These are phyloP conservation scores for Acrossocheilus wenchowensis DNA, from an alignment of 2,797 vertebrate genomes.

Conservation along the genomic window DNA sequence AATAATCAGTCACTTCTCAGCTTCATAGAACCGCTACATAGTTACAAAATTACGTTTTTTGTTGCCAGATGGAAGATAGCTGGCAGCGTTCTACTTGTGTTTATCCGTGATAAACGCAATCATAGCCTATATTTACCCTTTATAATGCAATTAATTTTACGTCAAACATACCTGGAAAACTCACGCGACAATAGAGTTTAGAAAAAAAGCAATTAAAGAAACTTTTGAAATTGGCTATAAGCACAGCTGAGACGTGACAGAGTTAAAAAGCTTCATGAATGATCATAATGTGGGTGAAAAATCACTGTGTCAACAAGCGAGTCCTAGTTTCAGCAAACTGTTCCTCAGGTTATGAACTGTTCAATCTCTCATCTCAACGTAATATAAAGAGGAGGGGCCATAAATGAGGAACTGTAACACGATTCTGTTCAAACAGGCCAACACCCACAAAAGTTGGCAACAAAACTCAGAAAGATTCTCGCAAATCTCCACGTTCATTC, in stretches of 20 bases:
- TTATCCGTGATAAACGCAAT: background rate
- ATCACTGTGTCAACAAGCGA: background rate
- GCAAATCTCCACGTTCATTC: background rate
- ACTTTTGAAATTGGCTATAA: background rate
- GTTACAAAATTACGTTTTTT: background rate
- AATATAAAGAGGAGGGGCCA: constrained; percentile 26
- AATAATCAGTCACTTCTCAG: background rate
- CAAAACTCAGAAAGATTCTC: constrained; percentile 18
- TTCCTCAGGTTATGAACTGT: background rate
- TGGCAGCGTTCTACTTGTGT: background rate
- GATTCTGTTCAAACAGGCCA: background rate
- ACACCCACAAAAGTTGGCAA: constrained; percentile 33
- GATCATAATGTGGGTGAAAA: background rate
- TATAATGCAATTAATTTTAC: background rate
- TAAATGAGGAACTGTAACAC: constrained; percentile 42
- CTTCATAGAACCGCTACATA: background rate
- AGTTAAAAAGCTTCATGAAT: background rate
- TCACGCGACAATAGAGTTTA: background rate
- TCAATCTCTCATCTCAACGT: background rate
- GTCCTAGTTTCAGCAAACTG: background rate
- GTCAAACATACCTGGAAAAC: background rate
- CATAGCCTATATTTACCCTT: too few relatives aligned
- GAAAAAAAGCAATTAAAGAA: background rate
- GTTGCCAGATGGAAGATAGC: background rate
- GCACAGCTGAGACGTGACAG: background rate